These are phyloP conservation scores for Halictus rubicundus DNA, from an alignment of 1,140 invertebrate genomes.

Conservation along the genomic window DNA sequence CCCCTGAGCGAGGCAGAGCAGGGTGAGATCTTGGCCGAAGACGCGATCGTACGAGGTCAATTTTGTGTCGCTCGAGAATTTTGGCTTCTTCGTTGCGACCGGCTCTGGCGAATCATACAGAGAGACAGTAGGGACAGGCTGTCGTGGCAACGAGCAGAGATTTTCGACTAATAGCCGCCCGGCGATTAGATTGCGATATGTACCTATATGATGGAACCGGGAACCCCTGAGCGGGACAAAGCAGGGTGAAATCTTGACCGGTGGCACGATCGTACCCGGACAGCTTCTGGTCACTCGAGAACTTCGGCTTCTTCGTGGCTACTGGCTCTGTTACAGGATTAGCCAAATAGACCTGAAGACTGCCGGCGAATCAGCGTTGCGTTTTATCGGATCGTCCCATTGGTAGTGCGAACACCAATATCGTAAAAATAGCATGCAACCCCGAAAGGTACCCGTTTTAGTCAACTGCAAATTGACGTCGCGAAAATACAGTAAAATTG, in stretches of 20 bases:
- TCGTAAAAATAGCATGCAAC: no score
- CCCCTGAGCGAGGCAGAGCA: constrained; percentile 84
- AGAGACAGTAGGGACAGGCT: not conserved
- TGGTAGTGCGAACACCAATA: no score
- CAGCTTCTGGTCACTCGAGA: constrained; percentile 81
- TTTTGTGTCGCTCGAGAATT: constrained; percentile 82
- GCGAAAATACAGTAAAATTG: no score
- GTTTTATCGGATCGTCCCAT: not conserved
- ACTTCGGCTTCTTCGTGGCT: constrained; percentile 83
- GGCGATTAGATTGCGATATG: constrained; percentile 51
- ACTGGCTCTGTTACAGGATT: constrained; percentile 82
- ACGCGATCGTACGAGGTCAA: constrained; percentile 71
- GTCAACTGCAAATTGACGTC: no score
- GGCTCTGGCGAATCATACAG: constrained; percentile 80
- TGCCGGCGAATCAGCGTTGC: not conserved
- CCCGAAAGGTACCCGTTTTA: no score
- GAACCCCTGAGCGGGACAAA: constrained; percentile 86
- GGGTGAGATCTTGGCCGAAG: constrained; percentile 68
- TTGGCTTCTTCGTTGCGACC: constrained; percentile 83
- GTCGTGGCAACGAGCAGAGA: not conserved
- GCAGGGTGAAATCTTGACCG: constrained; percentile 73
- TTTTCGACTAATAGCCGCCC: not conserved
- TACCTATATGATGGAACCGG: constrained; percentile 84
- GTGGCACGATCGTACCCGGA: constrained; percentile 70
- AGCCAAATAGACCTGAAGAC: constrained; percentile 25